A percentile compares a stretch with the other conserved stretches of the same genome.
Conservation (phyloP, 2,888 invertebrate genomes). For the Drosophila neonasuta region DNA sequence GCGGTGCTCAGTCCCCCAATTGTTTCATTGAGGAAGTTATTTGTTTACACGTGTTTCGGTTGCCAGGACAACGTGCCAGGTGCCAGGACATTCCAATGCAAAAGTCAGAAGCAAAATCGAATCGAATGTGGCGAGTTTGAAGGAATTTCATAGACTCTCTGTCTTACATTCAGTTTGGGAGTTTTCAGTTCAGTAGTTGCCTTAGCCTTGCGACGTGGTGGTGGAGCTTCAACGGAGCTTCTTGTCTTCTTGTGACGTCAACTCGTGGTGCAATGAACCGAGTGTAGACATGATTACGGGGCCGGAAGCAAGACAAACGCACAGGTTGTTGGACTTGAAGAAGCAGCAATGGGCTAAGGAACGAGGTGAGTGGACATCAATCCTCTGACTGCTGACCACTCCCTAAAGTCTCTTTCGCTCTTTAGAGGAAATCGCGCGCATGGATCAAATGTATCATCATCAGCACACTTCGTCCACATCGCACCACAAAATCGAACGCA, state of each 20-base stretch:
- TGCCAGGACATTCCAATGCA: conserved; percentile 71
- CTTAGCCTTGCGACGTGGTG: conserved; percentile 61
- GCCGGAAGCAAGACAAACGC: conserved; percentile 78
- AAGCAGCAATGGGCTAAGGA: conserved; percentile 96
- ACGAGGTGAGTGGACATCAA: conserved; percentile 86
- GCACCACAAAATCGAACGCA: conserved; percentile 81
- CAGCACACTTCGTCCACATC: conserved; percentile 82
- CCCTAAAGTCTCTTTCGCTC: not conserved
- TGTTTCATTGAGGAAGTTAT: conserved; percentile 39
- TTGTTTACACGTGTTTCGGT: conserved; percentile 54
- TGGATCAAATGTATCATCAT: conserved; percentile 88
- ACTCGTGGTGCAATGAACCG: conserved; percentile 64
- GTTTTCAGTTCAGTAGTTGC: conserved; percentile 52
- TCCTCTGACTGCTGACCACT: not conserved
- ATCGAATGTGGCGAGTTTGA: conserved; percentile 48
- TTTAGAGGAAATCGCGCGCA: conserved; percentile 90
- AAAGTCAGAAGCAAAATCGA: conserved; percentile 53
- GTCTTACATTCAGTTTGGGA: conserved; percentile 49
- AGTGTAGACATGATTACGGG: conserved; percentile 76
- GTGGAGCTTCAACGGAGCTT: conserved; percentile 21
- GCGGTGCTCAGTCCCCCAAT: not conserved
- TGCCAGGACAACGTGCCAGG: conserved; percentile 57
- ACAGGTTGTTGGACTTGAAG: conserved; percentile 92
- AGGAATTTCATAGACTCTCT: conserved; percentile 56
- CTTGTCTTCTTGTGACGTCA: conserved; percentile 12